phyloP scores from a whole-genome alignment of 1,140 invertebrate species.

The Papilio xuthus region DNA sequence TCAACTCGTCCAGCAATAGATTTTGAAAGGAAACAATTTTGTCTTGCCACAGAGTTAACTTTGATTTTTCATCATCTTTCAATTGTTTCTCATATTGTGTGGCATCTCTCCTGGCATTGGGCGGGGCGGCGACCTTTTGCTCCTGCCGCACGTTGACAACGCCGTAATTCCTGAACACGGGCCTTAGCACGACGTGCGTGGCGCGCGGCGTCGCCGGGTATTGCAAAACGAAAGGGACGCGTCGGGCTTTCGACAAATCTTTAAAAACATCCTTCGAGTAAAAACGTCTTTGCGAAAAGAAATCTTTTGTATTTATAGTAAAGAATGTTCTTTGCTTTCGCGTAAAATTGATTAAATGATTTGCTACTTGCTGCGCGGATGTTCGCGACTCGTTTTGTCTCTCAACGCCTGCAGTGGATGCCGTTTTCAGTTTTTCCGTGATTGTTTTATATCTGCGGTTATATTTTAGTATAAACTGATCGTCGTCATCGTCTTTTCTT shows the following conservation, averaged over 20 bases:
- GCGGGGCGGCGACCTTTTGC: neutral
- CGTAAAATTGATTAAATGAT: neutral
- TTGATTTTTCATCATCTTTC: constrained; percentile 40
- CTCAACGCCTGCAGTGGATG: neutral
- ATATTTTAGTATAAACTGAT: neutral
- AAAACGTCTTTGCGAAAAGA: constrained; percentile 49
- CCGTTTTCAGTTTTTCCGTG: constrained; percentile 1
- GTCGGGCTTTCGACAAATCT: constrained; percentile 1
- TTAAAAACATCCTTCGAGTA: constrained; percentile 36
- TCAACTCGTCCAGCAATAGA: constrained; percentile 48
- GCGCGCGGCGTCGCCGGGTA: constrained; percentile 38
- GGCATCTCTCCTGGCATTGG: neutral
- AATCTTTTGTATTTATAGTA: constrained; percentile 55
- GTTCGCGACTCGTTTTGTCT: neutral
- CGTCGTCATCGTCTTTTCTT: constrained; percentile 36
- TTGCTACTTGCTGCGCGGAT: neutral
- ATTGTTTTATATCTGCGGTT: neutral
- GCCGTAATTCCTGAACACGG: constrained; percentile 48
- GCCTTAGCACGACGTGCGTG: constrained; percentile 46
- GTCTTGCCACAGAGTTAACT: constrained; percentile 55
- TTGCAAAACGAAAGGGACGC: constrained; percentile 28
- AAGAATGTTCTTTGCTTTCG: constrained; percentile 47
- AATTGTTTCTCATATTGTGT: constrained; percentile 40
- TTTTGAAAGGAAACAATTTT: constrained; percentile 58
- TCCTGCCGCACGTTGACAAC: neutral